Evolutionary conservation across 2,797 vertebrate species (phyloP).

Genomic region (Masticophis lateralis): DNA sequence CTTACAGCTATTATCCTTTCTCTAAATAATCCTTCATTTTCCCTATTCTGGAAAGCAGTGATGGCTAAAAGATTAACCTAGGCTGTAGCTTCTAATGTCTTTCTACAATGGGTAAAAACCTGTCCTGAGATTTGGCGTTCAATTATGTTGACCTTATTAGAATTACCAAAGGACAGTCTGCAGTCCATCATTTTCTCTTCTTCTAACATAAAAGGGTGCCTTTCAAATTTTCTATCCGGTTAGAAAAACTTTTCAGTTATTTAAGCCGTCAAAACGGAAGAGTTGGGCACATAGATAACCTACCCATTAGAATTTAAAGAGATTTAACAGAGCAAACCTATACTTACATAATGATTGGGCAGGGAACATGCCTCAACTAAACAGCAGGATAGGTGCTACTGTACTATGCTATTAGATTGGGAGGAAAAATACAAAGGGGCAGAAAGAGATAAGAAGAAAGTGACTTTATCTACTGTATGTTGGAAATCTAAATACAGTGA

Average conservation of each 20-base stretch:
- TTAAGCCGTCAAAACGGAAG: background rate
- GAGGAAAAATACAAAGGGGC: background rate
- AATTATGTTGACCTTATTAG: conserved; percentile 48
- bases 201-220: conserved; percentile 27
- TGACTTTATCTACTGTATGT: background rate
- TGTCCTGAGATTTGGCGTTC: conserved; percentile 55
- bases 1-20: conserved; percentile 60
- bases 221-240: conserved; percentile 1
- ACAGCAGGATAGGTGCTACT: background rate
- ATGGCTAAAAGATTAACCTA: conserved; percentile 60
- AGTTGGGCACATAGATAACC: background rate
- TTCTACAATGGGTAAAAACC: conserved; percentile 59
- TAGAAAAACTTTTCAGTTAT: background rate
- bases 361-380: background rate
- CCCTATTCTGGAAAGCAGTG: conserved; percentile 43
- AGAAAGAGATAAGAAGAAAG: background rate
- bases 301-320: background rate
- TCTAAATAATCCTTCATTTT: conserved; percentile 66
- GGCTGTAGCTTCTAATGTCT: conserved; percentile 52
- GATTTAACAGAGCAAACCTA: background rate
- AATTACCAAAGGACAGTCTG: conserved; percentile 34
- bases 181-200: conserved; percentile 8
- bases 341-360: background rate
- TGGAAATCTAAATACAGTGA: background rate
- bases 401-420: background rate